Conservation (phyloP, 2,797 vertebrate genomes). For the Mus caroli region DNA sequence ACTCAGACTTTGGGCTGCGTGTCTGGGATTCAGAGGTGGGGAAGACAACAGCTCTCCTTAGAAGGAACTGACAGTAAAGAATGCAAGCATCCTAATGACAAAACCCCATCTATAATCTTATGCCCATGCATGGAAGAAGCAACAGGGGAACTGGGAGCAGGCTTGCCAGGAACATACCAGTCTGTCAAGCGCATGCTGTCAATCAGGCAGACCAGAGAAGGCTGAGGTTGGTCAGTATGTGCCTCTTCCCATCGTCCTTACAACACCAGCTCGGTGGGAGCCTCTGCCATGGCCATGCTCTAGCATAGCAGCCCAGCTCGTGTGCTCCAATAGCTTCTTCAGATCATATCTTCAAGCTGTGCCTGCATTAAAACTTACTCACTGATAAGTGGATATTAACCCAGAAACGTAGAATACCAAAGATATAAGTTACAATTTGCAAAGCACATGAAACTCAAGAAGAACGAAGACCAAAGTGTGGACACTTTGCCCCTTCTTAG, state of each 20-base stretch:
- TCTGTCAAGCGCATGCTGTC: background rate
- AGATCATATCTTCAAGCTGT: background rate
- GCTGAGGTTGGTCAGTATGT: background rate
- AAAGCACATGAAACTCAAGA: too few species aligned
- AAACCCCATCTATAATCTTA: background rate
- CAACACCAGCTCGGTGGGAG: background rate
- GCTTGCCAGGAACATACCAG: background rate
- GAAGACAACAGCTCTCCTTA: background rate
- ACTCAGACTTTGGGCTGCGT: background rate
- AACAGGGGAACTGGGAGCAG: background rate
- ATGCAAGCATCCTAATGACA: background rate
- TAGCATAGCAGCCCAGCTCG: background rate
- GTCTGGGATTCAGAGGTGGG: background rate
- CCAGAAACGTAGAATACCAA: too few species aligned
- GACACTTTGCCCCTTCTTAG: too few species aligned
- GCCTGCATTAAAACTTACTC: constrained; percentile 8
- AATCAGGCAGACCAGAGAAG: background rate
- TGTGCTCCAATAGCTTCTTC: background rate
- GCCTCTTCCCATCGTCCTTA: background rate
- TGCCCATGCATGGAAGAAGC: background rate
- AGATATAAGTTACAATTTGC: too few species aligned
- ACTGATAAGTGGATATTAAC: too few species aligned
- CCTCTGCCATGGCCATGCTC: background rate
- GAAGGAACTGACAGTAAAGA: background rate
- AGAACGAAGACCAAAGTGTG: too few species aligned